phyloP scores from a whole-genome alignment of 2,113 vertebrate genomes.

The Muntiacus reevesi region DNA sequence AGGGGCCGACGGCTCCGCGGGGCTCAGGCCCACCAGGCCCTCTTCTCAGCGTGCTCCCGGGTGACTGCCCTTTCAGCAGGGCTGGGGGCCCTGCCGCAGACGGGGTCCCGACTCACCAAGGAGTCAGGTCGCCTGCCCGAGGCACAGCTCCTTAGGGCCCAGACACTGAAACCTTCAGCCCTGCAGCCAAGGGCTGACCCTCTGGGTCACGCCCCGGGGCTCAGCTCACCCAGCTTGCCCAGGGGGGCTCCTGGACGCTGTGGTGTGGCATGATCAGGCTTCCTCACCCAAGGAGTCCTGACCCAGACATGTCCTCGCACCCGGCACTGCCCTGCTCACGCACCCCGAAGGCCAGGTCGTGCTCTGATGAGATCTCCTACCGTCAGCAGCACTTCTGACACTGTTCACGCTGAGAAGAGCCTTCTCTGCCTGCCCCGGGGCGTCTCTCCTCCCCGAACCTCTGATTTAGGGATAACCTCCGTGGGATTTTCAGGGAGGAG shows the following conservation, averaged over 20 bases:
- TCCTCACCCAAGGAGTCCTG: background rate
- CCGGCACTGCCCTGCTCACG: accelerated
- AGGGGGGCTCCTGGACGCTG: background rate
- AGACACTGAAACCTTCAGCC: background rate
- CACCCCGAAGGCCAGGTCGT: background rate
- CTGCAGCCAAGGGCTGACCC: background rate
- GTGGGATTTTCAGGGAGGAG: background rate
- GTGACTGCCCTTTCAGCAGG: accelerated
- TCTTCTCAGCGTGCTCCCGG: accelerated
- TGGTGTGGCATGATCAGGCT: background rate
- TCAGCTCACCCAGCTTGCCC: background rate
- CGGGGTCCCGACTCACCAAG: background rate
- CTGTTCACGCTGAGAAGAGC: accelerated
- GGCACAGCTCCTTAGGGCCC: background rate
- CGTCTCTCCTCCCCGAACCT: accelerated
- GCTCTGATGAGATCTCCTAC: accelerated
- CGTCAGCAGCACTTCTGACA: accelerated
- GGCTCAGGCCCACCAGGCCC: accelerated
- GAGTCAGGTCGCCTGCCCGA: background rate
- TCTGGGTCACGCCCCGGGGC: background rate
- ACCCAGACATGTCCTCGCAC: background rate
- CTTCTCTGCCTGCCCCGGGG: accelerated
- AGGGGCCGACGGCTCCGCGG: accelerated
- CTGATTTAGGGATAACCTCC: background rate
- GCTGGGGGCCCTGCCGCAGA: accelerated